A percentile compares a stretch with the other conserved stretches of the same genome.
Conservation (phyloP, 1,140 invertebrate genomes). For the Drusus annulatus region DNA sequence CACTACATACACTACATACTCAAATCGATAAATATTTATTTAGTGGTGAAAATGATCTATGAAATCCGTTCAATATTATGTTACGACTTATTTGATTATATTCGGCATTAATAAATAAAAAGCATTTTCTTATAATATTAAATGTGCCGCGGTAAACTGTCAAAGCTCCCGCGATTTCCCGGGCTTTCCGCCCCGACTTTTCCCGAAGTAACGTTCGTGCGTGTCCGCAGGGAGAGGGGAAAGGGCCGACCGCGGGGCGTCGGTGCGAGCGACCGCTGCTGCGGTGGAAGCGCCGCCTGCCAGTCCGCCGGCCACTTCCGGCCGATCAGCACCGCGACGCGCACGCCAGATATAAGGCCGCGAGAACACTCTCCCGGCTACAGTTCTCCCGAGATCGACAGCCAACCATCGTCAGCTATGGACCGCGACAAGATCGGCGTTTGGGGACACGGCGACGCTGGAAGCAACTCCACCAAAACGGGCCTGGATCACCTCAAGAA, state of each 20-base stretch:
- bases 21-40: too few relatives aligned
- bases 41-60: too few relatives aligned
- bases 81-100: too few relatives aligned
- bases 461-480: slow-evolving; percentile 68
- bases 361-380: not conserved
- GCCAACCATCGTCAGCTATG: slow-evolving; percentile 61
- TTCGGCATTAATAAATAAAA: too few relatives aligned
- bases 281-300: slow-evolving; percentile 29
- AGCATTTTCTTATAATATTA: too few relatives aligned
- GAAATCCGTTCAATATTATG: too few relatives aligned
- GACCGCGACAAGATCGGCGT: slow-evolving; percentile 78
- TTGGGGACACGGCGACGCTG: slow-evolving; percentile 73
- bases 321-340: slow-evolving; percentile 16
- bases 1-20: too few relatives aligned
- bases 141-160: not conserved
- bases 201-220: slow-evolving; percentile 37
- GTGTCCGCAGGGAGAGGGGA: not conserved
- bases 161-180: slow-evolving; percentile 19
- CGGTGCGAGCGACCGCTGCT: slow-evolving; percentile 19
- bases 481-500: slow-evolving; percentile 84
- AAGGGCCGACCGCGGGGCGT: slow-evolving; percentile 15
- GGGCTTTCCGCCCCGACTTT: slow-evolving; percentile 35
- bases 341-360: slow-evolving; percentile 31
- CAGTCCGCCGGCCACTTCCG: slow-evolving; percentile 47
- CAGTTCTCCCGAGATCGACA: slow-evolving; percentile 32